A percentile compares a stretch with the other conserved stretches of the same genome.
phyloP scores from a whole-genome alignment of 1,140 invertebrate genomes.

The Anastatus disparis region DNA sequence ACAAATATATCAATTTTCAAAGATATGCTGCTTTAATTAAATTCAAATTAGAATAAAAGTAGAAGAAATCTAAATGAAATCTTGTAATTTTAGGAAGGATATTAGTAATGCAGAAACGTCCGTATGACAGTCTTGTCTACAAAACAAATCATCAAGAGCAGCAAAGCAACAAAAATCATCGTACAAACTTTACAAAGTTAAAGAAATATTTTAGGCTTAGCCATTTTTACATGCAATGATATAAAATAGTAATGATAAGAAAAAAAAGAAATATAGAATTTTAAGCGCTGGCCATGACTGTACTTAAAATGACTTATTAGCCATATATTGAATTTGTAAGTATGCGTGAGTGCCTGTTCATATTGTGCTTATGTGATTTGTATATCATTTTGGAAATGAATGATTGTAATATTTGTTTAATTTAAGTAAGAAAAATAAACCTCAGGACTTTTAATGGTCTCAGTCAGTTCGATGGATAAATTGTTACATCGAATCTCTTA shows the following conservation, averaged over 20 bases:
- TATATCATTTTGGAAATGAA: constrained; percentile 24
- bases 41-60: too few relatives aligned
- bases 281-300: constrained; percentile 66
- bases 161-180: constrained; percentile 51
- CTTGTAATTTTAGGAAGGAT: constrained; percentile 67
- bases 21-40: too few relatives aligned
- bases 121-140: constrained; percentile 61
- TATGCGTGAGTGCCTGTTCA: constrained; percentile 66
- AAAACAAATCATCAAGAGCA: constrained; percentile 46
- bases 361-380: constrained; percentile 48
- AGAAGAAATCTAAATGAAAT: constrained; percentile 4
- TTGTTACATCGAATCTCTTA: constrained; percentile 20
- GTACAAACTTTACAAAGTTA: constrained; percentile 57
- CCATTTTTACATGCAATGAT: constrained; percentile 56
- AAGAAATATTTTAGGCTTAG: constrained; percentile 61
- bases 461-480: constrained; percentile 37
- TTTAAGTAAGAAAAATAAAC: constrained; percentile 37
- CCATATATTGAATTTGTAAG: constrained; percentile 63
- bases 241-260: constrained; percentile 36
- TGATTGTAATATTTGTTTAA: constrained; percentile 44
- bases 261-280: constrained; percentile 49
- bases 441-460: constrained; percentile 28
- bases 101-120: constrained; percentile 71
- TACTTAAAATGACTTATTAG: constrained; percentile 60
- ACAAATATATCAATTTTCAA: too few relatives aligned